Conservation (phyloP, 2,888 invertebrate species). For the Fragum fragum region DNA sequence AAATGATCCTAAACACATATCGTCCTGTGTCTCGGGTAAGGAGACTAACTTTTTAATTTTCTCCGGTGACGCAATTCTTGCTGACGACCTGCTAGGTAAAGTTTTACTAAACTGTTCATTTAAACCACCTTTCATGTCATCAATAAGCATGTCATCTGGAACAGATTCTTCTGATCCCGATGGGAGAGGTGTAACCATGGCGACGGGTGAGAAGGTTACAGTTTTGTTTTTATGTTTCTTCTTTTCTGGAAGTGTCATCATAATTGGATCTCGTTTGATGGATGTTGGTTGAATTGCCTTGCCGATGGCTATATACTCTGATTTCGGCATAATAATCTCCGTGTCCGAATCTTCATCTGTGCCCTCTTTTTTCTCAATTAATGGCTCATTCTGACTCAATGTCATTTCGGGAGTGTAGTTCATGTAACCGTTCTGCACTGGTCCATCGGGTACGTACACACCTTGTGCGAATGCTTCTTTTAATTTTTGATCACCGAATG, state of each 20-base stretch:
- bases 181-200: constrained; percentile 82
- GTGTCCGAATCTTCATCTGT: constrained; percentile 39
- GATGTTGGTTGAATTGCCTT: constrained; percentile 56
- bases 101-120: constrained; percentile 71
- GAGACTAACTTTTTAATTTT: constrained; percentile 51
- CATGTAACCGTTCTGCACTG: constrained; percentile 51
- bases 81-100: constrained; percentile 43
- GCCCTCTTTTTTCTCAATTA: constrained; percentile 54
- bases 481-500: constrained; percentile 59
- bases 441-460: constrained; percentile 29
- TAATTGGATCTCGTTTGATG: constrained; percentile 50
- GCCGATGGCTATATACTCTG: constrained; percentile 59
- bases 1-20: constrained; percentile 57
- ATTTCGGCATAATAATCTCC: constrained; percentile 63
- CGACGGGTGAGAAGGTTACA: constrained; percentile 82
- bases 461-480: constrained; percentile 73
- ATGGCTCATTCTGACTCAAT: constrained; percentile 56
- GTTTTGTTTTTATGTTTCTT: constrained; percentile 76
- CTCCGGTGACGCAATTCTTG: constrained; percentile 43
- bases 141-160: constrained; percentile 62
- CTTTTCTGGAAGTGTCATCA: constrained; percentile 65
- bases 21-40: constrained; percentile 47
- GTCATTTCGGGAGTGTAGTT: constrained; percentile 56
- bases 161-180: constrained; percentile 80
- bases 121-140: constrained; percentile 69